A percentile compares a stretch with the other conserved stretches of the same genome.
Conservation (phyloP, 2,797 vertebrate species). For the Chelmon rostratus region DNA sequence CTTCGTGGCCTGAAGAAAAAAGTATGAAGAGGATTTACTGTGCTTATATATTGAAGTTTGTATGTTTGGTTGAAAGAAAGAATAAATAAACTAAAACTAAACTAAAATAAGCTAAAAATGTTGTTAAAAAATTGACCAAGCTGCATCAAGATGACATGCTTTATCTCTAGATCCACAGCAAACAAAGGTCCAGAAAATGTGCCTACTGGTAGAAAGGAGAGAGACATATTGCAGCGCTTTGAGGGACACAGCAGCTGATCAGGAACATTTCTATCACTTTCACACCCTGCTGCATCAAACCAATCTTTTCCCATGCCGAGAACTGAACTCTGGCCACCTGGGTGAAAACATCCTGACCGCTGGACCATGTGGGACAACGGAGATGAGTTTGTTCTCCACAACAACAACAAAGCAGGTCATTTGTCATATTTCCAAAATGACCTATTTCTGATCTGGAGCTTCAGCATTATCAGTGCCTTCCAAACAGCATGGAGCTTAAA, state of each 20-base stretch:
- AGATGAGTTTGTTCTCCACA: background rate
- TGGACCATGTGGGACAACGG: slow-evolving; percentile 1
- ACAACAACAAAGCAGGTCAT: background rate
- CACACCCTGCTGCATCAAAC: slow-evolving; percentile 7
- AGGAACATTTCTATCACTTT: slow-evolving; percentile 5
- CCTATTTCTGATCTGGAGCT: background rate
- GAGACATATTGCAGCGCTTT: background rate
- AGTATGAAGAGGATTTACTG: background rate
- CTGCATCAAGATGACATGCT: background rate
- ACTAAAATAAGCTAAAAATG: too few species aligned
- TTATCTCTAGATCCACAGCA: background rate
- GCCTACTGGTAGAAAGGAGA: too few species aligned
- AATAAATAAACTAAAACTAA: background rate
- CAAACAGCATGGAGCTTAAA: background rate
- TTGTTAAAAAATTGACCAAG: too few species aligned
- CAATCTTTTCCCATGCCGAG: background rate
- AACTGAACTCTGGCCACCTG: slow-evolving; percentile 5
- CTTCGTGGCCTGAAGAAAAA: background rate
- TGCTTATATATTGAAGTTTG: background rate
- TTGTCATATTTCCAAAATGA: background rate
- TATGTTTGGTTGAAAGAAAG: background rate
- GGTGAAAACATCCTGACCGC: slow-evolving; percentile 2
- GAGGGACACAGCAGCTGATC: background rate
- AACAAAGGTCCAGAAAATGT: background rate
- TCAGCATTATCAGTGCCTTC: background rate